Percentiles rank a stretch among this genome's conserved stretches.
Conservation (phyloP, 2,113 vertebrate genomes). For the Uropsilus gracilis region DNA sequence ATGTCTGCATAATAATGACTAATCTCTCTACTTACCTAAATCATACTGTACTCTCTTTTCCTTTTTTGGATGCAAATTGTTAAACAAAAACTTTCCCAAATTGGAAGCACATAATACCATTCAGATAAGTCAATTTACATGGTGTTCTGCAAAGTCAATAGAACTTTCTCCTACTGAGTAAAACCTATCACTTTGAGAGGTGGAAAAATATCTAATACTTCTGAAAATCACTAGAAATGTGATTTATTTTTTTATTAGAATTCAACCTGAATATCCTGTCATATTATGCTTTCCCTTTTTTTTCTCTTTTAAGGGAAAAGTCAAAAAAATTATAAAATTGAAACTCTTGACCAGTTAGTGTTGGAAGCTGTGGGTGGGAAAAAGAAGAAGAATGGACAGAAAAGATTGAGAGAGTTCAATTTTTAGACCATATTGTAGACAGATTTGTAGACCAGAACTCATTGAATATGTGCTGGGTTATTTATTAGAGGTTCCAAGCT, state of each 20-base stretch:
- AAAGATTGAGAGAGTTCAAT: too few relatives aligned
- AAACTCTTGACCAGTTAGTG: neutral
- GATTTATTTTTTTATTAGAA: slow-evolving; percentile 49
- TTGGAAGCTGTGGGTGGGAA: too few relatives aligned
- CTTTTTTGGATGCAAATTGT: slow-evolving; percentile 76
- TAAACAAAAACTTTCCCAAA: slow-evolving; percentile 74
- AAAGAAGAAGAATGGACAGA: too few relatives aligned
- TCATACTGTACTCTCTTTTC: slow-evolving; percentile 46
- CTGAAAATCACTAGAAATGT: slow-evolving; percentile 6
- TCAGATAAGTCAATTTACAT: slow-evolving; percentile 57
- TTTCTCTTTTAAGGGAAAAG: slow-evolving; percentile 1
- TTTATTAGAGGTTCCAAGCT: too few relatives aligned
- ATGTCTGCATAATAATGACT: neutral
- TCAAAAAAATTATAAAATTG: neutral
- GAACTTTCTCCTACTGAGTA: slow-evolving; percentile 10
- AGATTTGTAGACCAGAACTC: too few relatives aligned
- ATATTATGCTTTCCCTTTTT: neutral
- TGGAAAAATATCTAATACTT: neutral
- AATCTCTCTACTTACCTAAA: neutral
- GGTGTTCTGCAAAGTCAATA: slow-evolving; percentile 55
- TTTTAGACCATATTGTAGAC: too few relatives aligned
- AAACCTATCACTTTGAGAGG: neutral
- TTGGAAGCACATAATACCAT: slow-evolving; percentile 78
- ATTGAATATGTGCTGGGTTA: too few relatives aligned
- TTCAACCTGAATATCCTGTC: neutral